phyloP scores from a whole-genome alignment of 2,797 vertebrate genomes.

The Poecilia gillii region DNA sequence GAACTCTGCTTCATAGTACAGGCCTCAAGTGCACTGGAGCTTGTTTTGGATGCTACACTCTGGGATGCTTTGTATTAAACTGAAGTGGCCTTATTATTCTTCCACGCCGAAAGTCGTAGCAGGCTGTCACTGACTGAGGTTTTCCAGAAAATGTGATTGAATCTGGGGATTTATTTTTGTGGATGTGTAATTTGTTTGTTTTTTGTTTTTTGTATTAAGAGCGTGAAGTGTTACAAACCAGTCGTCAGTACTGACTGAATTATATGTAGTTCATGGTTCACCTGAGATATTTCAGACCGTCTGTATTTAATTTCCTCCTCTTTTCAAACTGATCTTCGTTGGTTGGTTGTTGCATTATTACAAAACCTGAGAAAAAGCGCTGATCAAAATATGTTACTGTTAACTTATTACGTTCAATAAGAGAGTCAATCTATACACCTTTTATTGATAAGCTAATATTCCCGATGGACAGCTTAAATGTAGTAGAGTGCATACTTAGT shows the following conservation, averaged over 20 bases:
- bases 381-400: constrained; percentile 4
- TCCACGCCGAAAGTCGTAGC: constrained; percentile 52
- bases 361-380: neutral
- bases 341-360: constrained; percentile 3
- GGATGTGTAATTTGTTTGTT: constrained; percentile 33
- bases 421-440: constrained; percentile 17
- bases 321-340: constrained; percentile 17
- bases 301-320: neutral
- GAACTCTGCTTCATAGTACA: neutral
- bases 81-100: constrained; percentile 71
- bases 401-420: constrained; percentile 20
- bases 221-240: constrained; percentile 9
- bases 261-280: neutral
- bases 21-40: constrained; percentile 20
- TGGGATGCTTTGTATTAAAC: constrained; percentile 28
- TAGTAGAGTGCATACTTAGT: neutral
- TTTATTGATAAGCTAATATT: constrained; percentile 24
- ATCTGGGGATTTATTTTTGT: constrained; percentile 1
- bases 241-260: neutral
- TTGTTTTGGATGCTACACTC: constrained; percentile 12
- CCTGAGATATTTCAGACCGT: neutral
- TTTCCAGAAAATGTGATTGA: constrained; percentile 41
- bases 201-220: constrained; percentile 30
- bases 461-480: neutral
- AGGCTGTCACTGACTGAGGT: constrained; percentile 30